phyloP scores from a whole-genome alignment of 2,888 invertebrate genomes.

The Andrena trimmerana region DNA sequence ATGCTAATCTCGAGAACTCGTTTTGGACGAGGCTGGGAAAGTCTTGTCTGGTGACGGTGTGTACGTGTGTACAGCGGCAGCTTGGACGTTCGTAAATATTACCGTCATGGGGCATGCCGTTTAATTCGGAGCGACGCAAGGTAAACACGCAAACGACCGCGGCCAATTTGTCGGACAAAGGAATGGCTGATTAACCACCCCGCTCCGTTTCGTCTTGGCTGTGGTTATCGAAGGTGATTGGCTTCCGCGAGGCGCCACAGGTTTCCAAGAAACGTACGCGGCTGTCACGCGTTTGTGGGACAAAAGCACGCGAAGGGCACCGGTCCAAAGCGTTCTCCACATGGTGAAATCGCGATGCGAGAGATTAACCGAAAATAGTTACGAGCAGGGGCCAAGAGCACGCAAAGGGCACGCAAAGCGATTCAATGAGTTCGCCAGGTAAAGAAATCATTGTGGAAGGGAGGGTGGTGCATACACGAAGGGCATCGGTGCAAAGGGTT shows the following conservation, averaged over 20 bases:
- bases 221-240: conserved; percentile 46
- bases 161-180: conserved; percentile 27
- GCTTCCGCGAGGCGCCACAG: conserved; percentile 43
- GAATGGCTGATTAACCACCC: conserved; percentile 9
- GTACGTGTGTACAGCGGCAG: background rate
- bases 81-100: conserved; percentile 7
- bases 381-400: background rate
- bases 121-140: background rate
- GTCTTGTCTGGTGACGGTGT: background rate
- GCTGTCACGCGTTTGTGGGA: background rate
- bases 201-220: background rate
- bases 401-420: background rate
- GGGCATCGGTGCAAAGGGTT: too few relatives aligned
- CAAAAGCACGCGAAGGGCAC: conserved; percentile 17
- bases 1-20: conserved; percentile 7
- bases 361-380: background rate
- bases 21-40: background rate
- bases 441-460: background rate
- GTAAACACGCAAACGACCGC: background rate
- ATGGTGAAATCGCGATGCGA: background rate
- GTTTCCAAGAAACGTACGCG: conserved; percentile 51
- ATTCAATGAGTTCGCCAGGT: background rate
- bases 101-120: background rate
- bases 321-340: conserved; percentile 21
- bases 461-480: too few relatives aligned